Evolutionary conservation across 2,113 vertebrate species (phyloP), one percentile per base, ranked within the genome.

Genomic region (Neoarius graeffei): DNA sequence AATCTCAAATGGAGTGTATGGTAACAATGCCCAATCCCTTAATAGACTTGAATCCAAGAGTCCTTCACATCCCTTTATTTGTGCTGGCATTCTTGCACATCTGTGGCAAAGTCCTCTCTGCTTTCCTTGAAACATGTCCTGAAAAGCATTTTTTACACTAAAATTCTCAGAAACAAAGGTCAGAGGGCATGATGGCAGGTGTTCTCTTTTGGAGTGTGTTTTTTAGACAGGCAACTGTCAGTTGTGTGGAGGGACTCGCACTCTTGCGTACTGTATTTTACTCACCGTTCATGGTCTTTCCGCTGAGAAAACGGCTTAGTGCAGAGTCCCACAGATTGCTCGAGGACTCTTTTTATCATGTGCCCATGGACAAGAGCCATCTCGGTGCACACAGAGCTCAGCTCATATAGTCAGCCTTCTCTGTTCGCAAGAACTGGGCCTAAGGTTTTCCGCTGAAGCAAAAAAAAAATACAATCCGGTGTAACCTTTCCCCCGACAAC

Each of bases 51-150:
- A 42, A 42, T 42, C 42, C 42, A 42, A 42, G 42, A 15, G 57
- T 87, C 35, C 64, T 83, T 42, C 23, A 74, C 30, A 83, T 35
- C 80, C 87, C 83, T 83, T 85, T 80, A 87, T 79, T 42, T 66
- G n/a, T 90, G 48, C 30, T 83, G 30, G 52, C 73, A 54, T 11
- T 30, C 1, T 64, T 81, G 60, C 76, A 54, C 11, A 66, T 23
- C 19, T 25, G 23, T 42, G 27, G 14, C 27, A 30, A 86, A 35
- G 11, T 66, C 56, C 20, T 54, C 73, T 54, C 59, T 19, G 42
- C 9, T 54, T 57, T 56, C 10, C 50, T 30, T 56, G 52, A 35
- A 30, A 66, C 57, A 77, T 48, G 25, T 86, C 76, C n/a, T 86
- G 56, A 86, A 81, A 64, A 52, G 11, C 25, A 19, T 17, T 14